Evolutionary conservation across 2,888 invertebrate genomes (phyloP), one percentile per base, ranked within the genome.

Genomic region (Unio pictorum): DNA sequence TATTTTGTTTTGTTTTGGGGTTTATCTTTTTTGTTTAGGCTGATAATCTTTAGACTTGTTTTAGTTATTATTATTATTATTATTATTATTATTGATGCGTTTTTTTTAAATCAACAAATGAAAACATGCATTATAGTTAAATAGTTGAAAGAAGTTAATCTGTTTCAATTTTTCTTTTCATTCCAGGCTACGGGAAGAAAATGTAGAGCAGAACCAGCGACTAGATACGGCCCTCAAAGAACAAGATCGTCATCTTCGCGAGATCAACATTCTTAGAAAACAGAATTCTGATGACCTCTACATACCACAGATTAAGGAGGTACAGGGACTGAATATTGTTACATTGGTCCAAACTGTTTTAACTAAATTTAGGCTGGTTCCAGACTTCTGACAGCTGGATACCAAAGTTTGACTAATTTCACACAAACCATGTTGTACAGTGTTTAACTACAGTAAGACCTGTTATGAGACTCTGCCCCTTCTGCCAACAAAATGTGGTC

Each of bases 221-320:
- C 69, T 73, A 45, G 75, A 79, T 45, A 73, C 73, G 15, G 65
- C 78, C 30, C 69, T 75, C 2, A 63, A 70, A 62, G 82, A 83
- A 57, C 69, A 81, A 58, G 83, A 84, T 61, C 55, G 68, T 5
- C 78, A 75, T 55, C 58, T 62, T 54, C 73, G 73, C 61, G 80
- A 82, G 68, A 55, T 82, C 28, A 64, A 78, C 23, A 70, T 68
- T 23, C 62, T 79, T 7, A 81, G 77, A 64, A 59, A 72, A 20
- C 74, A 76, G 15, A 81, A 79, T 65, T 72, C 81, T n/a, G 86
- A 85, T 79, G 86, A 86, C 64, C 73, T 86, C 8, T 86, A 86
- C 68, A 73, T 86, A 8, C 84, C 86, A 62, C 87, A 87, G 70
- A 83, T 86, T 34, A 87, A 86, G 72, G 86, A 84, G 83, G 87